Evolutionary conservation across 1,140 invertebrate species (phyloP).

Genomic region (Drosophila santomea): DNA sequence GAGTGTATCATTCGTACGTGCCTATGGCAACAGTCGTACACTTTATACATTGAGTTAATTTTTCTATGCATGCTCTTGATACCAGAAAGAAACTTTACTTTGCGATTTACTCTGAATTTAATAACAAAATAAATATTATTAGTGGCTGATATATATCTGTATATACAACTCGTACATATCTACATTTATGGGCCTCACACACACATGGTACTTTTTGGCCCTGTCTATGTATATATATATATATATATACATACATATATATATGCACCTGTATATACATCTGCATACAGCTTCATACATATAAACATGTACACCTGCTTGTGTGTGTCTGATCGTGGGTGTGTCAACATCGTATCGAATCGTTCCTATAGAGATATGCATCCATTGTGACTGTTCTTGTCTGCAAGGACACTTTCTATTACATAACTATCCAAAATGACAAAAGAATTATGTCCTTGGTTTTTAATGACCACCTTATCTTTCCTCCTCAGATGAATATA

Average conservation of each 20-base stretch:
- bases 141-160: constrained; percentile 9
- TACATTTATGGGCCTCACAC: constrained; percentile 13
- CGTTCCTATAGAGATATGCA: neutral
- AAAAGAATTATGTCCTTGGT: neutral
- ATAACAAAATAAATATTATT: constrained; percentile 43
- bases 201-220: neutral
- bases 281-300: constrained; percentile 5
- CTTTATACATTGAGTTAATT: neutral
- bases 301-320: neutral
- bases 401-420: neutral
- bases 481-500: neutral
- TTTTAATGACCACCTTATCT: neutral
- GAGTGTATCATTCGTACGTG: neutral
- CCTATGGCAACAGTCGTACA: neutral
- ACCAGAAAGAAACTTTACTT: constrained; percentile 16
- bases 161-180: constrained; percentile 22
- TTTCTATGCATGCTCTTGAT: neutral
- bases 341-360: constrained; percentile 28
- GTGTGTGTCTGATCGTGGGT: neutral
- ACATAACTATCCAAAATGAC: neutral
- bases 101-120: constrained; percentile 28
- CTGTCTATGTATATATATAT: constrained; percentile 8
- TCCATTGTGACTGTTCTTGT: neutral
- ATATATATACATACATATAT: constrained; percentile 1
- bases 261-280: constrained; percentile 30